Base-by-base conservation (phyloP, 2,888 invertebrate genomes). In the Microctonus aethiopoides region DNA sequence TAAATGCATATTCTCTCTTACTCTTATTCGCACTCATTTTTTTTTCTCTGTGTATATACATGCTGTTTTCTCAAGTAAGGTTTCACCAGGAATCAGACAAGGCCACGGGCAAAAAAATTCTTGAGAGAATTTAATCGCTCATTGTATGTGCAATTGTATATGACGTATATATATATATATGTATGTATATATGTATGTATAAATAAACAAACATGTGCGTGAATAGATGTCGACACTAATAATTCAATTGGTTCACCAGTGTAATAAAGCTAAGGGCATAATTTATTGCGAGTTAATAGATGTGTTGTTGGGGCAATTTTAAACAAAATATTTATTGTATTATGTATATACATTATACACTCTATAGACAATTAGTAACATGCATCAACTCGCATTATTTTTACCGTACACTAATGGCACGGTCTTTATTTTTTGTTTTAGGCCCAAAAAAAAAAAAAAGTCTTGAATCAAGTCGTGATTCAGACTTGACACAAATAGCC, bases 241-340 rank as follows among this genome's bases (percentile, higher is more conserved):
- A 69, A 70, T 70, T 70, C 70, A 70, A 70, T 67, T 57, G 54
- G 54, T 41, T 70, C 41, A 52, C 10, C 24, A 34, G 20, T 22
- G 32, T 24, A 54, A 70, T 66, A 70, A 66, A 66, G 66, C 36
- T 70, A 60, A 70, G 39, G 57, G 65, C 41, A 56, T 66, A 61
- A 69, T 64, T 69, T 69, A 64, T 69, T 51, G 59, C 57, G 24
- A 64, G 59, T 69, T 69, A 69, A 64, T 69, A 69, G 68, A 63
- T 69, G 59, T 69, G 59, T 69, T 64, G 46, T 46, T 46, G 16
- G 20, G n/a, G 16, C 20, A 16, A 46, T 16, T 39, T 56, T 56
- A 36, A 26, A 29, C 41, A 65, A 39, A 56, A 65, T 64, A 51
- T 64, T 32, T 56, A 36, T 56, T 24, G n/a, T n/a, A n/a, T n/a